These are phyloP conservation scores for Mesoclemmys tuberculata DNA, from an alignment of 2,113 vertebrate species.

Conservation along the genomic window DNA sequence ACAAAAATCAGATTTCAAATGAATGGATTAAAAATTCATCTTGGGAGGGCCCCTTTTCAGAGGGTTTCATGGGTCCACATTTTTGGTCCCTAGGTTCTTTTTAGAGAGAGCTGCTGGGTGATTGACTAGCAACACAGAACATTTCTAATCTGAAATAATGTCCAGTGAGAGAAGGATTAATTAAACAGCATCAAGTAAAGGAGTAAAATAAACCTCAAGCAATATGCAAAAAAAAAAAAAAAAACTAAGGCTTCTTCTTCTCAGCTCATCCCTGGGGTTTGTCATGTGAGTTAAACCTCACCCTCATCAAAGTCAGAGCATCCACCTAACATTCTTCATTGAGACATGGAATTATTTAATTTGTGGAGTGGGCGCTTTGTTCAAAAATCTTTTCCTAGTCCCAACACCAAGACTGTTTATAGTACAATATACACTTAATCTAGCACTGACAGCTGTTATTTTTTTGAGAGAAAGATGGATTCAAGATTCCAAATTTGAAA, in stretches of 20 bases:
- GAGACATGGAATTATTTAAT: neutral
- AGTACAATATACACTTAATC: neutral
- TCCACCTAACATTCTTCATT: neutral
- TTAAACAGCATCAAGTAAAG: constrained; percentile 36
- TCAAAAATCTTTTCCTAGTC: constrained; percentile 11
- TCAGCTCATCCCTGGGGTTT: constrained; percentile 29
- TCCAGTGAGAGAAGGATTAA: constrained; percentile 38
- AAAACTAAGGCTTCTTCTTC: constrained; percentile 2
- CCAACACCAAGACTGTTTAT: neutral
- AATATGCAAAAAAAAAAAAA: constrained; percentile 47
- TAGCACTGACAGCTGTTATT: neutral
- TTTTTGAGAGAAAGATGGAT: neutral
- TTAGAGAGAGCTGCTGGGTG: neutral
- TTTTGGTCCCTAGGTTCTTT: constrained; percentile 42
- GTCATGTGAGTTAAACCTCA: neutral
- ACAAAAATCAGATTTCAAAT: neutral
- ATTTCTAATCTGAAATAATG: constrained; percentile 26
- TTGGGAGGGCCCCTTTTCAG: neutral
- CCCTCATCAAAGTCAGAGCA: neutral
- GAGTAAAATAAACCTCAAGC: constrained; percentile 56
- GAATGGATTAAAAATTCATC: neutral
- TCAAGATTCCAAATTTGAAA: neutral
- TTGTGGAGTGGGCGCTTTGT: neutral
- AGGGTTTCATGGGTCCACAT: neutral
- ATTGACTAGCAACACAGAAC: neutral